Conservation (phyloP, 2,113 vertebrate species). For the Hepsetus odoe region DNA sequence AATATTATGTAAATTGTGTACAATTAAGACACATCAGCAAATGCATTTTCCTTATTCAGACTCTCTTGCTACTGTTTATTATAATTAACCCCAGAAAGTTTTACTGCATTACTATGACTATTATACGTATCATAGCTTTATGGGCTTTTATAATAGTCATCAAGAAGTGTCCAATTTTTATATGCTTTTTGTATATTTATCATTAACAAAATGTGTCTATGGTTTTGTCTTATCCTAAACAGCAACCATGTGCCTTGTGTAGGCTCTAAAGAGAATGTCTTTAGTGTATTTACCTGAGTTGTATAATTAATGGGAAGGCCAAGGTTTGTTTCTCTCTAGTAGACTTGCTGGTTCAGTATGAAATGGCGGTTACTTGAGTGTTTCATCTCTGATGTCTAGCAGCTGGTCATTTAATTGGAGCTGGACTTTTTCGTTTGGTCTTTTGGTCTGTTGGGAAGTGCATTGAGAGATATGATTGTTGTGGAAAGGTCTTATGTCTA, state of each 20-base stretch:
- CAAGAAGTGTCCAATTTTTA: not conserved
- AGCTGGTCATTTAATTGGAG: slow-evolving; percentile 14
- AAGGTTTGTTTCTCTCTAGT: slow-evolving; percentile 14
- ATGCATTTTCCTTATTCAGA: too few species aligned
- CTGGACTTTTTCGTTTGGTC: slow-evolving; percentile 11
- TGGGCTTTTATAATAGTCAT: too few species aligned
- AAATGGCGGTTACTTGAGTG: slow-evolving; percentile 25
- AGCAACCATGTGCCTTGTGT: not conserved
- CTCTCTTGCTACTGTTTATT: too few species aligned
- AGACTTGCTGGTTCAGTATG: not conserved
- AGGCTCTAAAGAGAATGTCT: slow-evolving; percentile 13
- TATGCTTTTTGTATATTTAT: not conserved
- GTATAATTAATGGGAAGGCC: slow-evolving; percentile 34
- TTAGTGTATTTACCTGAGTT: slow-evolving; percentile 26
- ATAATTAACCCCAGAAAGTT: too few species aligned
- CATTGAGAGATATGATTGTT: slow-evolving; percentile 8
- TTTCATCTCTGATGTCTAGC: slow-evolving; percentile 26
- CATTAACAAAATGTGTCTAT: not conserved
- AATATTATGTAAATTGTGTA: too few species aligned
- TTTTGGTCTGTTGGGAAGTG: slow-evolving; percentile 26
- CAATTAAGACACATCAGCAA: too few species aligned
- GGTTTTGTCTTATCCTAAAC: not conserved
- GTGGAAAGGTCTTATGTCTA: not conserved
- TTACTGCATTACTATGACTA: too few species aligned
- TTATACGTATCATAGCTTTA: too few species aligned